Percentiles rank a stretch among this genome's conserved stretches.
These are phyloP conservation scores for Porites australiensis DNA, from an alignment of 64 coral and sea anemone genomes.

Conservation along the genomic window DNA sequence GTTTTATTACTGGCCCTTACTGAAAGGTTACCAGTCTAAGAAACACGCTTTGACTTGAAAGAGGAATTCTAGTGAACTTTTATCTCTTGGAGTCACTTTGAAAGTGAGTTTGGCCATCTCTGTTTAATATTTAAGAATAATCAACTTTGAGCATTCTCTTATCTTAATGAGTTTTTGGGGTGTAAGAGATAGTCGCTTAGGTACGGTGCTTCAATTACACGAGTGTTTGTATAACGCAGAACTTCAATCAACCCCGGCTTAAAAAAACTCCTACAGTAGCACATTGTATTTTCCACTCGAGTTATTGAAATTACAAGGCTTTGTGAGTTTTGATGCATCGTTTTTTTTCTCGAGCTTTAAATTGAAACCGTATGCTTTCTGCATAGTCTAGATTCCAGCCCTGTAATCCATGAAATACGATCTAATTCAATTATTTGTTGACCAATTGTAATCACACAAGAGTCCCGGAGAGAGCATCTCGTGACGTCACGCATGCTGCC, in stretches of 20 bases:
- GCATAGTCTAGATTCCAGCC: constrained; percentile 21
- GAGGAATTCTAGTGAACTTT: not conserved
- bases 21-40: not conserved
- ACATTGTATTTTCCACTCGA: not conserved
- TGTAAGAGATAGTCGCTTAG: constrained; percentile 38
- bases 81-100: not conserved
- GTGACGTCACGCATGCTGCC: constrained; percentile 75
- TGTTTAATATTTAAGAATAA: not conserved
- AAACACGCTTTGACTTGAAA: not conserved
- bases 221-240: constrained; percentile 27
- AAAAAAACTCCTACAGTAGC: not conserved
- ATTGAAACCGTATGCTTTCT: not conserved
- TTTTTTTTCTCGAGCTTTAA: not conserved
- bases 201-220: constrained; percentile 9
- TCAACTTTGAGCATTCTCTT: not conserved
- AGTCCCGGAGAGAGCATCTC: constrained; percentile 67
- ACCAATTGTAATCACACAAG: constrained; percentile 90
- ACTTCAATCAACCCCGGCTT: not conserved
- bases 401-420: constrained; percentile 49
- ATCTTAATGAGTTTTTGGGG: constrained; percentile 1
- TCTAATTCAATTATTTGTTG: constrained; percentile 97
- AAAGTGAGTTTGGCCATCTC: constrained; percentile 30
- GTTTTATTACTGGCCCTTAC: constrained; percentile 1
- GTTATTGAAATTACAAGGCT: not conserved
- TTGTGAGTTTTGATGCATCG: not conserved